Percentiles rank a stretch among this genome's conserved stretches.
phyloP scores from a whole-genome alignment of 2,797 vertebrate species.

The Microchirus variegatus region DNA sequence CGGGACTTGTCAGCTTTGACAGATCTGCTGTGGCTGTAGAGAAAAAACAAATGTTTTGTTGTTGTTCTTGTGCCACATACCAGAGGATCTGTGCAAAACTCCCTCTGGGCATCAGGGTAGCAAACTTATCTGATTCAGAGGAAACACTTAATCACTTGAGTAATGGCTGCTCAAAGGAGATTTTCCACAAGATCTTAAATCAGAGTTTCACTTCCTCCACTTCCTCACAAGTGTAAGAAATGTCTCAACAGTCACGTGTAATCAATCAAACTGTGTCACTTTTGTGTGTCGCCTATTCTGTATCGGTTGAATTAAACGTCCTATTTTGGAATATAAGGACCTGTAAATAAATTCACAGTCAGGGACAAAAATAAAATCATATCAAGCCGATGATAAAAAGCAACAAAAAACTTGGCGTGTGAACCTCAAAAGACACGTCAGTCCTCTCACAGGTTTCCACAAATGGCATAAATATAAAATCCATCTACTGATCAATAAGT shows the following conservation, averaged over 20 bases:
- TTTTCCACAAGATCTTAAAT: conserved; percentile 10
- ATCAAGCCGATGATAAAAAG: background rate
- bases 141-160: conserved; percentile 27
- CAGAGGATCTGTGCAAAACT: conserved; percentile 15
- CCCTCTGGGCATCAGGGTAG: conserved; percentile 4
- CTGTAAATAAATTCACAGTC: no score
- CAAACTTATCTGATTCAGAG: conserved; percentile 25
- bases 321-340: no score
- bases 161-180: conserved; percentile 17
- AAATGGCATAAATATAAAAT: conserved; percentile 2
- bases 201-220: no score
- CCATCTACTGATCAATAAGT: conserved; percentile 32
- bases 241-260: conserved; percentile 28
- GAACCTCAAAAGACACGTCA: conserved; percentile 3
- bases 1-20: conserved; percentile 1
- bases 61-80: background rate
- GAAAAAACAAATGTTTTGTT: background rate
- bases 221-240: background rate
- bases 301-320: no score
- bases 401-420: background rate
- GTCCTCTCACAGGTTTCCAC: conserved; percentile 4
- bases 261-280: conserved; percentile 5
- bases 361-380: no score
- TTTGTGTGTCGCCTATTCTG: no score
- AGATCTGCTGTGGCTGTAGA: background rate